Evolutionary conservation across 2,888 invertebrate species (phyloP), one percentile per base, ranked within the genome.

Genomic region (Eristalinus aeneus): DNA sequence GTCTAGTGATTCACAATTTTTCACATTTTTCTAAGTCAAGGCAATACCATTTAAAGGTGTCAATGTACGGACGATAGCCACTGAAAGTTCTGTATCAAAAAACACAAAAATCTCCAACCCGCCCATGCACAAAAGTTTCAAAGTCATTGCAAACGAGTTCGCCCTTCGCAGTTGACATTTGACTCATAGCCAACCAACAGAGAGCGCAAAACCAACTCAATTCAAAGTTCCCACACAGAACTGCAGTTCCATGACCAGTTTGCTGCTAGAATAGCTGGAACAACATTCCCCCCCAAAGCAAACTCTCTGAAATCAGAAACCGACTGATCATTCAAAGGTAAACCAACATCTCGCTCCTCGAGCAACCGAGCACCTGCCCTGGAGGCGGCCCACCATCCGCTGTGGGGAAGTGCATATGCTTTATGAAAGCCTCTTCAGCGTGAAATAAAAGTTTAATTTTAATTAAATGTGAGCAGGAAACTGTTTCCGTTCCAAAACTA

Each of bases 371-470:
- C n/a, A 12, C 0, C n/a, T n/a, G 4, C n/a, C 3, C 16, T 16
- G 5, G n/a, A 1, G 5, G 16, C 46, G n/a, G n/a, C 46, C 3
- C 0, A 16, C 3, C 5, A 16, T 46, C 46, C 46, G 8, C 8
- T 16, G 16, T 4, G 9, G 46, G n/a, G 39, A 46, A 46, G 39
- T n/a, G 46, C n/a, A 16, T 16, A 16, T 22, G 22, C 23, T 69
- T 36, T 36, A 69, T 27, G 23, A 27, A 31, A 23, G 12, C 31
- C 36, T 10, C 27, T 16, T 12, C 39, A 39, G 56, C 36, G 58
- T 58, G 64, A 32, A 31, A 74, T 74, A 65, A 74, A 65, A 74
- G 39, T 75, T 75, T 67, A 67, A 75, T 75, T 67, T 67, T 60
- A 60, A 75, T 75, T 75, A 67, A 75, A 67, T 67, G 75, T 75